A percentile compares a stretch with the other conserved stretches of the same genome.
These are phyloP conservation scores for Poeciliopsis turrubarensis DNA, from an alignment of 2,113 vertebrate genomes.

Conservation along the genomic window DNA sequence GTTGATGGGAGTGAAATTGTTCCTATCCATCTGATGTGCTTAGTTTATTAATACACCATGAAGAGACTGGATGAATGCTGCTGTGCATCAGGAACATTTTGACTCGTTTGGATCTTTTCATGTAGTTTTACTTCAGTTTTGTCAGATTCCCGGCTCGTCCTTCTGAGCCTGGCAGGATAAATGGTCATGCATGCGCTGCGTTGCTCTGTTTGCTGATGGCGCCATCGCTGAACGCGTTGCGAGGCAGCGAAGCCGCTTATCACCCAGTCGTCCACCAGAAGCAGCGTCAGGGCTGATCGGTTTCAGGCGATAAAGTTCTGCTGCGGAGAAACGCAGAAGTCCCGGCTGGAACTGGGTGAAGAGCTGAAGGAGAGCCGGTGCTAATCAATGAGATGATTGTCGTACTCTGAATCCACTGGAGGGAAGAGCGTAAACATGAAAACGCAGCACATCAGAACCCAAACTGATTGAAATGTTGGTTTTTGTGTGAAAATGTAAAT, in stretches of 20 bases:
- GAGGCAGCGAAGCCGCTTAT: constrained; percentile 23
- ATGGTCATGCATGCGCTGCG: constrained; percentile 11
- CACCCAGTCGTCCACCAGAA: constrained; percentile 12
- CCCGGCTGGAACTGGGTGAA: constrained; percentile 30
- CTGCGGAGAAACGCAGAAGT: constrained; percentile 12
- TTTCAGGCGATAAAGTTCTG: not conserved
- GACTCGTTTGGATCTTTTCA: no score
- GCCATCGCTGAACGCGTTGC: constrained; percentile 9
- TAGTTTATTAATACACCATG: no score
- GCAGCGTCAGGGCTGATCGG: constrained; percentile 1
- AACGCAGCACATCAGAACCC: not conserved
- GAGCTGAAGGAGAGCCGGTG: constrained; percentile 33
- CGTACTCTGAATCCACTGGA: constrained; percentile 9
- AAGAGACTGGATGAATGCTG: no score
- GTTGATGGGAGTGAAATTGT: no score
- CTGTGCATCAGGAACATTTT: no score
- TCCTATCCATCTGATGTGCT: no score
- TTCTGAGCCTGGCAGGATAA: constrained; percentile 26
- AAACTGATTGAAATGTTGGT: not conserved
- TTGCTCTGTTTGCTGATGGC: constrained; percentile 31
- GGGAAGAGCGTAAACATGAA: constrained; percentile 2
- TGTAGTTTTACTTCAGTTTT: no score
- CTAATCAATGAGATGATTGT: constrained; percentile 56
- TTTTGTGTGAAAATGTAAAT: accelerated
- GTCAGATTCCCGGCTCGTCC: not conserved